A percentile compares a stretch with the other conserved stretches of the same genome.
phyloP scores from a whole-genome alignment of 2,888 invertebrate species.

The Schizaphis graminum region DNA sequence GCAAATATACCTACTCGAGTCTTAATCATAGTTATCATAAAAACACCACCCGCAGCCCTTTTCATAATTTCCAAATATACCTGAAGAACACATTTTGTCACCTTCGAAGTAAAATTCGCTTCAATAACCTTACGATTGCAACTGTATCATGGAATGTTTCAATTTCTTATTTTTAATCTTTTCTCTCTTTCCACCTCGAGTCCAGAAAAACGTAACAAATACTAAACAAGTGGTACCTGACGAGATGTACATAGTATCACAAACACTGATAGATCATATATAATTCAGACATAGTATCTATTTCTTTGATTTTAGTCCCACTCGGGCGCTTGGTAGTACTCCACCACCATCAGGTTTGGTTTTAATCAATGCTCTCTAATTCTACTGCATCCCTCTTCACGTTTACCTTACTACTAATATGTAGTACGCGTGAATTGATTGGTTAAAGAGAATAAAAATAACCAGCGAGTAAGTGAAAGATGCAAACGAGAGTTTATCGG shows the following conservation, averaged over 20 bases:
- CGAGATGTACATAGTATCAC: not conserved
- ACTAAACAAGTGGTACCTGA: not conserved
- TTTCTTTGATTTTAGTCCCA: not conserved
- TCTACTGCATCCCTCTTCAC: not conserved
- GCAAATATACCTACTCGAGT: not conserved
- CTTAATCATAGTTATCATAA: not conserved
- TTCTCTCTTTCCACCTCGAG: not conserved
- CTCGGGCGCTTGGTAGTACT: not conserved
- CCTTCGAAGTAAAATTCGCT: not conserved
- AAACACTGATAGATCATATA: not conserved
- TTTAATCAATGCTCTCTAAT: not conserved
- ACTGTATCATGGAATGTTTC: slow-evolving; percentile 11
- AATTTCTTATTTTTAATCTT: not conserved
- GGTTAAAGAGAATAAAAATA: not conserved
- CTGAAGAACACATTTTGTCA: slow-evolving; percentile 1
- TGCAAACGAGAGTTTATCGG: not conserved
- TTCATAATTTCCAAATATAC: not conserved
- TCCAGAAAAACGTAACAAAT: not conserved
- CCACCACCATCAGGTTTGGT: not conserved
- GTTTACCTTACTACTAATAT: not conserved
- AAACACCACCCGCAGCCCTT: not conserved
- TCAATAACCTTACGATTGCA: not conserved
- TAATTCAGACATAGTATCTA: not conserved
- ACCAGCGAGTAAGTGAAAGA: not conserved
- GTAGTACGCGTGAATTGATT: not conserved